These are phyloP conservation scores for Drusus annulatus DNA, from an alignment of 1,140 invertebrate genomes.

Conservation along the genomic window DNA sequence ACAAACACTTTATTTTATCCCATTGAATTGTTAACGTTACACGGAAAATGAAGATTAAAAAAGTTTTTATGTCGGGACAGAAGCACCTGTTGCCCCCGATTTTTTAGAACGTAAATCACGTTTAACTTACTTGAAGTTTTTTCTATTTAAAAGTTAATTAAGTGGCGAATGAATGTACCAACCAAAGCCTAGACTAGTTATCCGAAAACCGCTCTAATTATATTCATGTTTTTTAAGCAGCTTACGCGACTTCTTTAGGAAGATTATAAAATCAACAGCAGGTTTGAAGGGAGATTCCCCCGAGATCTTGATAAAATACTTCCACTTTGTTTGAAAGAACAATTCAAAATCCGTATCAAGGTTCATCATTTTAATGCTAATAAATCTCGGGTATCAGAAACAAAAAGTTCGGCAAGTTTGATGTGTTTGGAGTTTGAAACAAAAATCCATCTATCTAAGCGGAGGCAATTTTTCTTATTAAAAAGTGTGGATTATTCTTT, in stretches of 20 bases:
- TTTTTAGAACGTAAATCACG: conserved; percentile 12
- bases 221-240: no score
- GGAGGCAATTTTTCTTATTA: conserved; percentile 27
- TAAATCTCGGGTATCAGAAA: conserved; percentile 15
- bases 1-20: background rate
- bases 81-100: background rate
- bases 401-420: conserved; percentile 16
- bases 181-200: background rate
- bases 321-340: background rate
- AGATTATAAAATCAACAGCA: no score
- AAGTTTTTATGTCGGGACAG: conserved; percentile 12
- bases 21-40: conserved; percentile 16
- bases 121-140: conserved; percentile 3
- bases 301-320: no score
- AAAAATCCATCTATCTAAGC: conserved; percentile 1
- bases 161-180: background rate
- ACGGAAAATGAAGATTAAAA: background rate
- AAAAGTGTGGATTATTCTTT: conserved; percentile 7
- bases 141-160: conserved; percentile 11
- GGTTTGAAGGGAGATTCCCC: no score
- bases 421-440: background rate
- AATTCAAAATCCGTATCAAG: conserved; percentile 13
- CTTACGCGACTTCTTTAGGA: no score
- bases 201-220: no score
- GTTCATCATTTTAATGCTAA: conserved; percentile 20